Evolutionary conservation across 2,797 vertebrate species (phyloP).

Genomic region (Myioborus melanocephalus): DNA sequence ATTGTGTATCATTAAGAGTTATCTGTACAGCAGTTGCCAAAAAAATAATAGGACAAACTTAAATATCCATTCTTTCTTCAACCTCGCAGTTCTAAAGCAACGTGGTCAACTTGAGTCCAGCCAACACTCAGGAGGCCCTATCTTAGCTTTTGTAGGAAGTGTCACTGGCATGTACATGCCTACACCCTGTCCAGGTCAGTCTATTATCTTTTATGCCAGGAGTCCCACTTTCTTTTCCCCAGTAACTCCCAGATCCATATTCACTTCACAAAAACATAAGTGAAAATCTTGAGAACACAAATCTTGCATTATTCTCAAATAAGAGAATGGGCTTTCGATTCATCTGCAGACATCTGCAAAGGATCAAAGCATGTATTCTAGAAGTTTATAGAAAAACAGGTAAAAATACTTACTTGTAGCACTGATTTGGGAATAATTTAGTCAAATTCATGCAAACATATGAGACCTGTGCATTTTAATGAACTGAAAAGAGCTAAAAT

Average conservation of each 20-base stretch:
- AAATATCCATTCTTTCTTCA: not conserved
- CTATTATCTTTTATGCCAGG: not conserved
- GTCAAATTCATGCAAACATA: not conserved
- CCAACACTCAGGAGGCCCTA: not conserved
- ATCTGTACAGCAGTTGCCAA: not conserved
- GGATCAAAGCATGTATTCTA: not conserved
- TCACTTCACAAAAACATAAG: not conserved
- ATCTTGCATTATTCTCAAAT: not conserved
- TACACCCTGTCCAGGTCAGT: not conserved
- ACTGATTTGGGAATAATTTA: not conserved
- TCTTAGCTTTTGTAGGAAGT: not conserved
- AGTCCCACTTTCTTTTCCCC: rapidly evolving
- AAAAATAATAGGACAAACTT: not conserved
- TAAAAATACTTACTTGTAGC: not conserved
- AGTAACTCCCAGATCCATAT: not conserved
- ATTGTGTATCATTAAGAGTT: not conserved
- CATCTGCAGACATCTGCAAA: not conserved
- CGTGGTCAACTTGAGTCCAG: not conserved
- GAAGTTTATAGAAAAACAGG: not conserved
- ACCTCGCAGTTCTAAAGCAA: not conserved
- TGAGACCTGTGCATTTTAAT: not conserved
- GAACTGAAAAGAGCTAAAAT: not conserved
- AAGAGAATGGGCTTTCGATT: not conserved
- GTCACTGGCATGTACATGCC: not conserved
- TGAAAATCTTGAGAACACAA: not conserved